Percentiles rank a stretch among this genome's conserved stretches.
Conservation (phyloP, 2,113 vertebrate genomes). For the Psilopogon haemacephalus region DNA sequence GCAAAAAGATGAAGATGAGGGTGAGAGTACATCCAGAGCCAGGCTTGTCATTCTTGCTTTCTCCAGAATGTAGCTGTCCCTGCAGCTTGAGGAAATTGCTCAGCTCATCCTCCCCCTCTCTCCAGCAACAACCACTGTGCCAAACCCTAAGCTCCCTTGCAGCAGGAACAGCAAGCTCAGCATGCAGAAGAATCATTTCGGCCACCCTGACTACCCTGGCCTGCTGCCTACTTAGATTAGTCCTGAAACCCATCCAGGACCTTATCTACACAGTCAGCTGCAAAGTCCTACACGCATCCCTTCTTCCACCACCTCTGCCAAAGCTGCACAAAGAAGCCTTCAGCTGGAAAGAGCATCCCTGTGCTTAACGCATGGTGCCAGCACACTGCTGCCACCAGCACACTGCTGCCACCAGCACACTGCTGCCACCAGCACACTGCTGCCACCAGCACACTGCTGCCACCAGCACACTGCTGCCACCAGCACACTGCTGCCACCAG, state of each 20-base stretch:
- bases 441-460: not conserved
- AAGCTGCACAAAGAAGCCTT: not conserved
- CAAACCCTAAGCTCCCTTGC: not conserved
- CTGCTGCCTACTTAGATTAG: slow-evolving; percentile 27
- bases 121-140: not conserved
- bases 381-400: not conserved
- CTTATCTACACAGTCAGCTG: not conserved
- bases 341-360: not conserved
- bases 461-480: too few relatives aligned
- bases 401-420: not conserved
- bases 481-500: not conserved
- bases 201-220: slow-evolving; percentile 22
- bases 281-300: not conserved
- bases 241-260: slow-evolving; percentile 6
- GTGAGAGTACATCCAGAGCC: not conserved
- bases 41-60: not conserved
- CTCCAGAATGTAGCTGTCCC: not conserved
- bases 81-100: not conserved
- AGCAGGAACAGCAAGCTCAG: slow-evolving; percentile 19
- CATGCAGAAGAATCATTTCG: slow-evolving; percentile 24
- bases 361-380: not conserved
- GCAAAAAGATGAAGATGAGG: not conserved
- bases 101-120: not conserved
- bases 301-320: not conserved
- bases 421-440: not conserved